Percentiles rank a stretch among this genome's conserved stretches.
Evolutionary conservation across 2,797 vertebrate species (phyloP).

Genomic region (Myotis pilosus): DNA sequence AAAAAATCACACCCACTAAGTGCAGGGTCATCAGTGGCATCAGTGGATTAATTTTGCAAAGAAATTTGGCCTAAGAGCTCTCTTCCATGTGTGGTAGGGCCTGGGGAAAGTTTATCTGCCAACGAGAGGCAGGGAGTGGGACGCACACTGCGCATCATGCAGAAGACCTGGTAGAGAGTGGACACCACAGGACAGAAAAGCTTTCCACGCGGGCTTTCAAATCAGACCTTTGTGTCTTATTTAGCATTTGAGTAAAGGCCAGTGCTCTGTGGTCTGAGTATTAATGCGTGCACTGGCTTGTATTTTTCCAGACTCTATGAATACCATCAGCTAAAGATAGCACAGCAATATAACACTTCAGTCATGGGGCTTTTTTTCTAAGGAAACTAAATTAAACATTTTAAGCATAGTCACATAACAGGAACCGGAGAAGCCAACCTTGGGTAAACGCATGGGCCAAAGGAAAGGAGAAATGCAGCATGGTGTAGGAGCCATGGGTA

Average conservation of each 20-base stretch:
- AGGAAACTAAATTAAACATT: conserved; percentile 56
- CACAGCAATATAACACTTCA: conserved; percentile 52
- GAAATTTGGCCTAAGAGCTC: background rate
- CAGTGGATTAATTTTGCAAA: background rate
- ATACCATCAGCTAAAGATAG: conserved; percentile 66
- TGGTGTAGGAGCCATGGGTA: background rate
- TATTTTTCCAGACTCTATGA: conserved; percentile 63
- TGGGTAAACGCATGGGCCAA: background rate
- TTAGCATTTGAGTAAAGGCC: conserved; percentile 48
- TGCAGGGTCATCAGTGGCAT: background rate
- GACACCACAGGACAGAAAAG: background rate
- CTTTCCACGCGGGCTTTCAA: conserved; percentile 15
- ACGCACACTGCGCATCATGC: background rate
- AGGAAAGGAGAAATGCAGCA: background rate
- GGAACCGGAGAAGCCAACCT: conserved; percentile 13
- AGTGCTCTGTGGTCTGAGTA: conserved; percentile 45
- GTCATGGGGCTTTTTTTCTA: conserved; percentile 28
- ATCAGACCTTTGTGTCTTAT: background rate
- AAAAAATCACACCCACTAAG: background rate
- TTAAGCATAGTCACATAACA: conserved; percentile 39
- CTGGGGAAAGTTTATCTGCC: background rate
- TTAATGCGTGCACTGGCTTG: conserved; percentile 39
- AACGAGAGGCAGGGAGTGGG: background rate
- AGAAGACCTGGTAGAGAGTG: background rate
- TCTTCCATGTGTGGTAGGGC: background rate